Evolutionary conservation across 1,140 invertebrate genomes (phyloP), one percentile per base, ranked within the genome.

Genomic region (Calosoma granatense): DNA sequence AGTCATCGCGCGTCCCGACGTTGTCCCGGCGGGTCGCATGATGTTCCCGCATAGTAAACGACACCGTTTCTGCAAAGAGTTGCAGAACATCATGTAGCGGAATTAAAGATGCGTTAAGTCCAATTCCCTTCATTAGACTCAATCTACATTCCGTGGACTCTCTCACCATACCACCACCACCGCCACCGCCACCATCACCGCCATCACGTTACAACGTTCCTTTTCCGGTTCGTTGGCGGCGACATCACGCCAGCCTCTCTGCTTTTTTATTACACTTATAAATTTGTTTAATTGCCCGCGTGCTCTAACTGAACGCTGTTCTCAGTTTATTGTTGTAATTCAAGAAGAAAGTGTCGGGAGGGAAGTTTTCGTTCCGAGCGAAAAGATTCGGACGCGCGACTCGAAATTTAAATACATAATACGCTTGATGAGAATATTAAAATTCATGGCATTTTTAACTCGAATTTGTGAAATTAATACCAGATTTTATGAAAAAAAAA

Each of bases 91-190:
- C 26, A 9, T 36, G 6, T 19, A 30, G 23, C 58, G 56, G 61
- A 67, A 66, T 67, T 69, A 67, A 67, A 65, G 59, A 69, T 65
- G 67, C 67, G 64, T 65, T 65, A 66, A 67, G 63, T 63, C 65
- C 67, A 69, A 67, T 69, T 67, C 65, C 62, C 57, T 63, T 66
- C 65, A 67, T 69, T 67, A 69, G 65, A 61, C 55, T 56, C 61
- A 63, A 69, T 69, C 67, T 67, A 62, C 66, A 67, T 68, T 63
- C 65, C 53, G 58, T 59, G 6, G 26, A 36, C 6, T 47, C 17
- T 17, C 17, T 9, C 41, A 17, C 9, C 41, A 47, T 4, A 17
- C 41, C 6, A 12, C 6, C 41, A 4, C 17, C 41, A 17, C 41
- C 17, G 3, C 41, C 41, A 4, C 41, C 15, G 6, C 41, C 6